A percentile compares a stretch with the other conserved stretches of the same genome.
Conservation (phyloP, 2,113 vertebrate genomes). For the Lophotis ruficrista region DNA sequence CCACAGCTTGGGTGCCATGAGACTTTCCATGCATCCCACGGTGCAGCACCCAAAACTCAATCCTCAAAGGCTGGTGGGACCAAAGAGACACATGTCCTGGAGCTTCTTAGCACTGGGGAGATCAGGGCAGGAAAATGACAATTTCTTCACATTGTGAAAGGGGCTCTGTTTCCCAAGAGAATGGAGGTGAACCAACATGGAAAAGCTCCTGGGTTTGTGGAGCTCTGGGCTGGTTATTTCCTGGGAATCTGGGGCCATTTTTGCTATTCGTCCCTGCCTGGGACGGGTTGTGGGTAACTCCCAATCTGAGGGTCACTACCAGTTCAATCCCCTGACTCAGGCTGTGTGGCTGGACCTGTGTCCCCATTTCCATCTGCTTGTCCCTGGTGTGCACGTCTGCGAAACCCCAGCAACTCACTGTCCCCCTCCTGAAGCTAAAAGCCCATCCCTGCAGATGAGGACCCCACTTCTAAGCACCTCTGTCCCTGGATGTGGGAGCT, state of each 20-base stretch:
- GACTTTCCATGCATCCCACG: fast-evolving
- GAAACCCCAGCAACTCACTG: neutral
- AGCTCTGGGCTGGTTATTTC: neutral
- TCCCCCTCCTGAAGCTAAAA: neutral
- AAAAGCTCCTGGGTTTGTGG: neutral
- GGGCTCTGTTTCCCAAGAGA: neutral
- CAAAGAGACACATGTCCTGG: neutral
- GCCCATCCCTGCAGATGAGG: neutral
- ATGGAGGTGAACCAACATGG: neutral
- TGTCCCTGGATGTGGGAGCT: neutral
- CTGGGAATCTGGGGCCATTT: neutral
- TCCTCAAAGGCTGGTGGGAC: neutral
- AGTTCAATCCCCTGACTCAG: neutral
- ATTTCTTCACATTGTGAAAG: neutral
- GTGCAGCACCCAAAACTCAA: neutral
- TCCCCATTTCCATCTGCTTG: neutral
- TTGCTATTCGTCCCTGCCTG: neutral
- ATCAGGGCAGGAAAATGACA: neutral
- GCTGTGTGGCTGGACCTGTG: neutral
- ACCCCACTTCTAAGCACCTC: neutral
- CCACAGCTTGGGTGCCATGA: fast-evolving
- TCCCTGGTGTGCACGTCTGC: fast-evolving
- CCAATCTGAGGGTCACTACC: fast-evolving
- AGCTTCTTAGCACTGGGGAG: fast-evolving
- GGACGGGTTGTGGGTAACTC: neutral